Base-by-base conservation (phyloP, 2,888 invertebrate species). In the Spialia ferax region DNA sequence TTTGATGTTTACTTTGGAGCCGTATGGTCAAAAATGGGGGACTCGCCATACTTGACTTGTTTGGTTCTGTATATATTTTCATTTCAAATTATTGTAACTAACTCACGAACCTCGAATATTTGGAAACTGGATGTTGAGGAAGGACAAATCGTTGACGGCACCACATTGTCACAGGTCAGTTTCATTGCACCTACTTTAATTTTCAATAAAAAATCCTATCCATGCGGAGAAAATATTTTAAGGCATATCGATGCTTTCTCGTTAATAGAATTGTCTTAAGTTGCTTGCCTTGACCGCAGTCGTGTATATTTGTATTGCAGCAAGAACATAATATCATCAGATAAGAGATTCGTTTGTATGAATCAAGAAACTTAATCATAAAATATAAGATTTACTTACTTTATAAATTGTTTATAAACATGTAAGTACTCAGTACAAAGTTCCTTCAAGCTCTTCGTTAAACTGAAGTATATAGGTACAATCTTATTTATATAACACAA, bases 101-200 rank as follows among this genome's bases (percentile, higher is more conserved):
- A 97, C 90, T 97, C 97, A 42, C 95, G 97, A 76, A 97, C 97
- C 18, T 97, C 97, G 63, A 96, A 96, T 77, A 94, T 97, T 83
- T 98, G 98, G 98, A 96, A 96, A 89, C 90, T 98, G 70, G 97
- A 96, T 85, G 91, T 95, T 61, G 96, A 97, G 78, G 96, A 96
- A 82, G 96, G 96, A 63, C 96, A 96, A 89, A 96, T 97, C 69
- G 95, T 96, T 69, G 96, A 96, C 79, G 95, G 94, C 56, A 95
- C 88, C 76, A 94, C 93, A 71, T 88, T 95, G 79, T 86, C 94
- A 70, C 94, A 95, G 87, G 94, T 95, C 75, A 87, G 91, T 87
- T 69, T 79, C 50, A 75, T 76, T 75, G 78, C 69, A 73, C 74
- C 65, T 68, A 80, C 77, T 79, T 89, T 89, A 88, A 88, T 86